Conservation (phyloP, 2,888 invertebrate species). For the Hypsopygia costalis region DNA sequence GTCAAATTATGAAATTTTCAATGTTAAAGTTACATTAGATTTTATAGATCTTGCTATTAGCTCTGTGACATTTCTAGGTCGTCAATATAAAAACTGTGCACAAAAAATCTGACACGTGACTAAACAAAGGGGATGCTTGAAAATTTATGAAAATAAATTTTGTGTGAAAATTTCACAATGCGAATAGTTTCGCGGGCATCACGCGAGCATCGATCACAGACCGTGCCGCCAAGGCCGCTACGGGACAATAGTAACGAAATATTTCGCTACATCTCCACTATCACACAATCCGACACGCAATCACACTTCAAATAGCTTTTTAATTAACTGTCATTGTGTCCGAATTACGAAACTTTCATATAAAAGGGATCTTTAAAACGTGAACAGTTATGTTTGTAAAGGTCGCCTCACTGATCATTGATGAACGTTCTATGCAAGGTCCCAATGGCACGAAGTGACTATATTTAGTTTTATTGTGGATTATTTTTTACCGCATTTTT, state of each 20-base stretch:
- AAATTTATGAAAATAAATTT: slow-evolving; percentile 7
- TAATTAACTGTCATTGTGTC: slow-evolving; percentile 53
- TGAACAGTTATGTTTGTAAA: background rate
- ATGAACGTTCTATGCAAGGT: too few species aligned
- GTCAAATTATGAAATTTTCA: too few species aligned
- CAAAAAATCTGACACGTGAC: too few species aligned
- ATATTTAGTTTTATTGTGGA: too few species aligned
- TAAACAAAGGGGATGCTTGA: background rate
- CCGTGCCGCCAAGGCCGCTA: slow-evolving; percentile 44
- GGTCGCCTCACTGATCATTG: too few species aligned
- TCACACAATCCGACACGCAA: slow-evolving; percentile 36
- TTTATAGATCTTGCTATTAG: too few species aligned
- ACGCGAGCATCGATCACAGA: slow-evolving; percentile 9
- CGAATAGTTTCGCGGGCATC: slow-evolving; percentile 11
- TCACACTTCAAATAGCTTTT: slow-evolving; percentile 43
- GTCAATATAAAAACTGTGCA: too few species aligned
- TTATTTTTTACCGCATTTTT: too few species aligned
- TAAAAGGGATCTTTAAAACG: slow-evolving; percentile 14
- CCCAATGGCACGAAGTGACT: too few species aligned
- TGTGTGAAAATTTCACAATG: slow-evolving; percentile 23
- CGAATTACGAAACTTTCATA: slow-evolving; percentile 27
- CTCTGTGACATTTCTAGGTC: too few species aligned
- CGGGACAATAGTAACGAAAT: slow-evolving; percentile 29
- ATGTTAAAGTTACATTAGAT: too few species aligned
- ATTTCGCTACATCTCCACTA: too few species aligned